phyloP scores from a whole-genome alignment of 2,888 invertebrate species.

The Drosophila vallismaia region DNA sequence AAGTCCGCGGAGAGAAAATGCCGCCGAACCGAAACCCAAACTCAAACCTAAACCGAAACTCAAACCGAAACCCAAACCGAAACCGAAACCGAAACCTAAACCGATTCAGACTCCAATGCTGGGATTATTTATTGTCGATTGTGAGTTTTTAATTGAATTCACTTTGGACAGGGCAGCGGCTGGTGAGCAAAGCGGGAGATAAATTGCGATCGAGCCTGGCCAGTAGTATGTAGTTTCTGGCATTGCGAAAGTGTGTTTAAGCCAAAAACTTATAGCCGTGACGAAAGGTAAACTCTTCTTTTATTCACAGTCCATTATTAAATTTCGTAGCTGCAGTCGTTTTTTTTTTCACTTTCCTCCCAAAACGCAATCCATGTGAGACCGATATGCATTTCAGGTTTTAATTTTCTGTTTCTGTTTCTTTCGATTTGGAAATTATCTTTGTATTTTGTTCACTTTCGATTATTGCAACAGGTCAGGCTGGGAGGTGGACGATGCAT shows the following conservation, averaged over 20 bases:
- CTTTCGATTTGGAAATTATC: slow-evolving; percentile 38
- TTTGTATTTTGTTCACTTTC: slow-evolving; percentile 37
- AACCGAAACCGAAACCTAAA: not conserved
- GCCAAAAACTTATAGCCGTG: slow-evolving; percentile 67
- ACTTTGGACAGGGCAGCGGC: slow-evolving; percentile 39
- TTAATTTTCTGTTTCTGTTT: not conserved
- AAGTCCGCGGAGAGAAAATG: slow-evolving; percentile 47
- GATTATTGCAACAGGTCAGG: slow-evolving; percentile 44
- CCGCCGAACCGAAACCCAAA: slow-evolving; percentile 35
- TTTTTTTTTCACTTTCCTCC: slow-evolving; percentile 42
- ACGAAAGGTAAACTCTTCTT: slow-evolving; percentile 56
- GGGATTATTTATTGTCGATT: slow-evolving; percentile 67
- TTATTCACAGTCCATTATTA: slow-evolving; percentile 25
- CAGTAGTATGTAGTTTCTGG: too few species aligned
- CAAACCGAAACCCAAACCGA: not conserved
- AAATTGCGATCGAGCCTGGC: slow-evolving; percentile 29
- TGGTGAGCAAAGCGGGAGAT: slow-evolving; percentile 8
- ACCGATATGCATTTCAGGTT: slow-evolving; percentile 72
- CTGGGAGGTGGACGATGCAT: slow-evolving; percentile 24
- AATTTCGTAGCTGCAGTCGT: slow-evolving; percentile 46
- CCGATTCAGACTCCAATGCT: too few species aligned
- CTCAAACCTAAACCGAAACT: slow-evolving; percentile 11
- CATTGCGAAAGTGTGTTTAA: slow-evolving; percentile 35
- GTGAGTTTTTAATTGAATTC: slow-evolving; percentile 76
- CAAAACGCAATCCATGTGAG: slow-evolving; percentile 58